Evolutionary conservation across 1,140 invertebrate genomes (phyloP).

Genomic region (Drosophila setifemur): DNA sequence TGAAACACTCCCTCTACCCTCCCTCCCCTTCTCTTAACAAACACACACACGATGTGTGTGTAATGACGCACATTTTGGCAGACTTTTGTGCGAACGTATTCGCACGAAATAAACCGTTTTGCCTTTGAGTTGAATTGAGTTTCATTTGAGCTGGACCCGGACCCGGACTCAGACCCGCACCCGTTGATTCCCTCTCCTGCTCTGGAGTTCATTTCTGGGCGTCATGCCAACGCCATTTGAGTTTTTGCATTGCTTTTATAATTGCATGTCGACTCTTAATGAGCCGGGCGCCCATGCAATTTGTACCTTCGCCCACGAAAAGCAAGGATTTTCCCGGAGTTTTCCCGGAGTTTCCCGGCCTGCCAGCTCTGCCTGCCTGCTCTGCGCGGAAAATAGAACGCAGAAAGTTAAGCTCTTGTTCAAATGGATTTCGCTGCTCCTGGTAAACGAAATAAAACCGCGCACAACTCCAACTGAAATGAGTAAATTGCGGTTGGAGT

Average conservation of each 20-base stretch:
- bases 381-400: constrained; percentile 43
- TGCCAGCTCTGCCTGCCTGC: too few relatives aligned
- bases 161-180: too few relatives aligned
- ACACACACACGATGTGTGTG: constrained; percentile 40
- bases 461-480: constrained; percentile 75
- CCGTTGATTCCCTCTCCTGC: constrained; percentile 20
- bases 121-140: constrained; percentile 55
- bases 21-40: neutral
- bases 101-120: constrained; percentile 76
- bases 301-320: constrained; percentile 52
- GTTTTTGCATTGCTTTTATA: constrained; percentile 71
- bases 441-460: constrained; percentile 75
- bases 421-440: constrained; percentile 70
- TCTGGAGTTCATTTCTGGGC: constrained; percentile 42
- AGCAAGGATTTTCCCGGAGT: constrained; percentile 52
- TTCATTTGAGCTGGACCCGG: constrained; percentile 45
- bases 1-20: constrained; percentile 5
- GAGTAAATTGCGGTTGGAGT: constrained; percentile 79
- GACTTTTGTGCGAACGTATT: constrained; percentile 68
- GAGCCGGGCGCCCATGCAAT: constrained; percentile 73
- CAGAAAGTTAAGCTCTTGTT: constrained; percentile 58
- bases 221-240: constrained; percentile 59
- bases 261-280: constrained; percentile 73
- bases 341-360: constrained; percentile 14
- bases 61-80: constrained; percentile 67